Evolutionary conservation across 2,888 invertebrate genomes (phyloP).

Genomic region (Chrysolina oricalcia): DNA sequence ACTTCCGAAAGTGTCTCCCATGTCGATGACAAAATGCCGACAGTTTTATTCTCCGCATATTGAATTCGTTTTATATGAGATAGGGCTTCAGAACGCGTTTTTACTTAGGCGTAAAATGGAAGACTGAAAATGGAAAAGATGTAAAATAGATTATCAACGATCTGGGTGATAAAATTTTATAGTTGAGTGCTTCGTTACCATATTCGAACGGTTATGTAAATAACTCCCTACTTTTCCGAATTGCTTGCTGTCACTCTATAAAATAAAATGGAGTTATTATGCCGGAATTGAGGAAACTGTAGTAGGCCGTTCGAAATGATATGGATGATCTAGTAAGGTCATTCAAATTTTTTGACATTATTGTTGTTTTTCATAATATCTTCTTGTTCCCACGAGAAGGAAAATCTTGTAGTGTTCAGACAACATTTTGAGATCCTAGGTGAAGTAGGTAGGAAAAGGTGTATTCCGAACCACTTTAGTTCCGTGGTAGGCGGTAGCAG

Average conservation of each 20-base stretch:
- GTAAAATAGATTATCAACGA: constrained; percentile 37
- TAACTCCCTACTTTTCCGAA: constrained; percentile 24
- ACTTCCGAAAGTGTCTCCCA: not conserved
- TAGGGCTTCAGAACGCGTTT: constrained; percentile 1
- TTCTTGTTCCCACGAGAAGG: too few relatives aligned
- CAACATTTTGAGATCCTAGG: too few relatives aligned
- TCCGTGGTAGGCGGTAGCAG: too few relatives aligned
- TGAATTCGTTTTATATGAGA: constrained; percentile 13
- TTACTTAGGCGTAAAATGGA: constrained; percentile 17
- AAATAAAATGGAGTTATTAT: constrained; percentile 1
- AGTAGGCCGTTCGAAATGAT: not conserved
- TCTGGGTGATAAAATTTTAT: constrained; percentile 47
- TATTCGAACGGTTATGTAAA: constrained; percentile 34
- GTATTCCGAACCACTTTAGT: too few relatives aligned
- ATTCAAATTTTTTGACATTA: too few relatives aligned
- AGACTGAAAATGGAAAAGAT: constrained; percentile 33
- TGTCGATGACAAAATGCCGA: constrained; percentile 12
- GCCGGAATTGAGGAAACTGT: not conserved
- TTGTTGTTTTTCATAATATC: too few relatives aligned
- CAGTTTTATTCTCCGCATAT: constrained; percentile 6
- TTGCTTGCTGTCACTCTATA: constrained; percentile 24
- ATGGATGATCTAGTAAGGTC: not conserved
- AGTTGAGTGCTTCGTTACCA: constrained; percentile 38
- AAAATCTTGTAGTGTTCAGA: too few relatives aligned
- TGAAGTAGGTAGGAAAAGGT: too few relatives aligned